A percentile compares a stretch with the other conserved stretches of the same genome.
Evolutionary conservation across 2,113 vertebrate species (phyloP).

Genomic region (Promerops cafer): DNA sequence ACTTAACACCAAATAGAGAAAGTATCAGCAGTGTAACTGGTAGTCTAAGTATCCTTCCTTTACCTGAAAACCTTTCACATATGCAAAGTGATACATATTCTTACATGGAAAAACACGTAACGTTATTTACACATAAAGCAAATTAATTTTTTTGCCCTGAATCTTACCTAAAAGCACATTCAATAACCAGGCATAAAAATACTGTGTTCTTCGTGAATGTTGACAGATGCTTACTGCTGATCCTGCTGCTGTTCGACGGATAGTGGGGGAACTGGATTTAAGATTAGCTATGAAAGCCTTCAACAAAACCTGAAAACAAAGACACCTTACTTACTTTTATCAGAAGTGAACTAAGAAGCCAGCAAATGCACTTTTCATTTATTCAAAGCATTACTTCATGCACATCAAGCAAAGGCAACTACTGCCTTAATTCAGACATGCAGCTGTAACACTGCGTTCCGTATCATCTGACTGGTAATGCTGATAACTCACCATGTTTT

Average conservation of each 20-base stretch:
- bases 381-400: background rate
- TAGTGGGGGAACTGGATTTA: constrained; percentile 89
- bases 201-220: constrained; percentile 86
- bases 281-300: constrained; percentile 93
- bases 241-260: constrained; percentile 89
- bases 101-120: background rate
- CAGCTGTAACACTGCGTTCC: background rate
- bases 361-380: background rate
- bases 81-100: background rate
- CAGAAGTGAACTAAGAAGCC: background rate
- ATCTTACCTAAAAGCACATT: constrained; percentile 87
- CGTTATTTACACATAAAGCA: background rate
- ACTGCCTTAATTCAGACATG: background rate
- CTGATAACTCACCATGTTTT: background rate
- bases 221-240: constrained; percentile 89
- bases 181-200: constrained; percentile 96
- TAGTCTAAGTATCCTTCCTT: background rate
- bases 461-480: background rate
- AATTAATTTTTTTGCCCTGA: too few relatives aligned
- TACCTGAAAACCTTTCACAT: background rate
- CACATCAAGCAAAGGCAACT: background rate
- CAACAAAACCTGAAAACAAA: constrained; percentile 78
- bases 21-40: background rate
- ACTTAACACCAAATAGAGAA: background rate
- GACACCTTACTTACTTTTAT: background rate